phyloP scores from a whole-genome alignment of 2,113 vertebrate species.

The Leptobrachium ailaonicum region DNA sequence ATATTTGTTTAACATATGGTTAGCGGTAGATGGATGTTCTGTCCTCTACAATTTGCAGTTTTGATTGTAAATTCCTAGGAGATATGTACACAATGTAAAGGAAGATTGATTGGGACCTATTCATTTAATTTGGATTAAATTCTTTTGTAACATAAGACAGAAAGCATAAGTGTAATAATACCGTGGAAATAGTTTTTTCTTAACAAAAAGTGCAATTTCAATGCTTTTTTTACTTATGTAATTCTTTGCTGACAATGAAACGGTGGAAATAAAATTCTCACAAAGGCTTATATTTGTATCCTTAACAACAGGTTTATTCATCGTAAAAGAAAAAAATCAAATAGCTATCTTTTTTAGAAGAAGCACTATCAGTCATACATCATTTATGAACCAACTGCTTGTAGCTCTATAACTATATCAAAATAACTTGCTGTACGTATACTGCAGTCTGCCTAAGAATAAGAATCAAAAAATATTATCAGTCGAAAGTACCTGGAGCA shows the following conservation, averaged over 20 bases:
- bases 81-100: neutral
- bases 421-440: conserved; percentile 24
- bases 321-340: conserved; percentile 24
- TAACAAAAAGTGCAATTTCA: conserved; percentile 2
- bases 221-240: neutral
- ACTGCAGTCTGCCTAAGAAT: neutral
- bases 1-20: too few relatives aligned
- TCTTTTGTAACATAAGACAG: neutral
- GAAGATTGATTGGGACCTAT: conserved; percentile 18
- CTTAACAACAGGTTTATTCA: conserved; percentile 19
- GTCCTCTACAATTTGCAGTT: neutral
- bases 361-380: conserved; percentile 28
- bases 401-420: conserved; percentile 20
- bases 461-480: conserved; percentile 3
- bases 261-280: neutral
- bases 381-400: conserved; percentile 38
- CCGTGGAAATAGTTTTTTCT: neutral
- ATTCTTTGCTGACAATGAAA: conserved; percentile 34
- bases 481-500: neutral
- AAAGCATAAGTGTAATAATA: conserved; percentile 14
- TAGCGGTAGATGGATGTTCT: too few relatives aligned
- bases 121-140: conserved; percentile 7
- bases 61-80: neutral
- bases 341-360: conserved; percentile 21
- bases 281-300: conserved; percentile 20